Percentiles rank a stretch among this genome's conserved stretches.
Evolutionary conservation across 2,888 invertebrate genomes (phyloP).

Genomic region (Rotaria sp.): DNA sequence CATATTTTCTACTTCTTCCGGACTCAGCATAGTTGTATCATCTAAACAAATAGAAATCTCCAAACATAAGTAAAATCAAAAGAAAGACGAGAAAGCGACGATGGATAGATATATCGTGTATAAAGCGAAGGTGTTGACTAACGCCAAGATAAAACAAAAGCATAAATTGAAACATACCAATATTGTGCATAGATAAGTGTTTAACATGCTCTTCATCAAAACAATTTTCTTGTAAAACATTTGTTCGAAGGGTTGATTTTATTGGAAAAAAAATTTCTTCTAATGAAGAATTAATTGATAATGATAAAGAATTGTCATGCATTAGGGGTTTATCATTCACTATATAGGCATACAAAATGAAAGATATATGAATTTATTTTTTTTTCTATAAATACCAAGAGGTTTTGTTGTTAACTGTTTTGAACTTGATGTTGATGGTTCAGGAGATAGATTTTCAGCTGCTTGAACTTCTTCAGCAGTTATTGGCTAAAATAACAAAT

Average conservation of each 20-base stretch:
- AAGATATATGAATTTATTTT: background rate
- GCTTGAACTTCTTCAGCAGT: slow-evolving; percentile 3
- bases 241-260: background rate
- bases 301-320: background rate
- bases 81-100: background rate
- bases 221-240: background rate
- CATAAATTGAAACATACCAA: background rate
- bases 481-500: background rate
- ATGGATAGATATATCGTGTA: background rate
- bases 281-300: background rate
- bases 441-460: background rate
- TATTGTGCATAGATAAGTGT: background rate
- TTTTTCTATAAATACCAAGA: background rate
- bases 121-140: background rate
- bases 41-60: background rate
- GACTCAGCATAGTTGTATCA: background rate
- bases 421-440: background rate
- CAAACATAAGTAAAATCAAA: background rate
- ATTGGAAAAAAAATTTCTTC: background rate
- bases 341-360: background rate
- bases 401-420: background rate
- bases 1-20: background rate
- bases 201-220: background rate
- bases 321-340: background rate
- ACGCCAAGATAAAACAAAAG: background rate